Base-by-base conservation (phyloP, 1,140 invertebrate genomes). In the Gerris buenoi region DNA sequence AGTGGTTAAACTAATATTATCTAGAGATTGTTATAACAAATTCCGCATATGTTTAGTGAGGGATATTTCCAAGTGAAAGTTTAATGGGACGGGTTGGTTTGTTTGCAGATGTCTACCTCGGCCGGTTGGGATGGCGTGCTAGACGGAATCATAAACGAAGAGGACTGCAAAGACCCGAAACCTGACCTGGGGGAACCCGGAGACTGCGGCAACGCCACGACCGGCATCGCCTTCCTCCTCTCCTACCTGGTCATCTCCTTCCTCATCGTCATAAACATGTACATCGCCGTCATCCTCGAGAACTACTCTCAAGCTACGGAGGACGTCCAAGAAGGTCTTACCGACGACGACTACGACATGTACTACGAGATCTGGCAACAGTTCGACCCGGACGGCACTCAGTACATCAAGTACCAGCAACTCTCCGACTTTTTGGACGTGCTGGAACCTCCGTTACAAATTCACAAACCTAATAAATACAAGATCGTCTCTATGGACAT, bases 321-420 rank as follows among this genome's bases (percentile, higher is more conserved):
- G 80, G 96, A 98, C 78, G 96, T 98, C 59, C 95, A 98, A 76
- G 95, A 98, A 79, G 95, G 95, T 73, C 82, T 98, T 59, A 98
- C 95, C 28, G 94, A 97, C 76, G 95, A 98, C 79, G 95, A 98
- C 77, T 98, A 98, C 80, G 96, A 98, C 77, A 97, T 98, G 93
- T 98, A 97, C 80, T 98, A 98, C 77, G 95, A 98, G 80, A 96
- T 97, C 71, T 98, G 96, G 96, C 94, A 97, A 77, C 88, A 94
- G 74, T 98, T 94, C 79, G 96, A 98, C 80, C 95, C 95, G 0
- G 91, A 97, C 74, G 95, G 95, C 63, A 96, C 94, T 2, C 93
- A 97, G 78, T 98, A 96, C 79, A 97, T 98, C 73, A 84, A 87
- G 62, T 95, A 97, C 79, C 87, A 93, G 72, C 87, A 93, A 77